These are phyloP conservation scores for Calameuta idolon DNA, from an alignment of 2,888 invertebrate species.

Conservation along the genomic window DNA sequence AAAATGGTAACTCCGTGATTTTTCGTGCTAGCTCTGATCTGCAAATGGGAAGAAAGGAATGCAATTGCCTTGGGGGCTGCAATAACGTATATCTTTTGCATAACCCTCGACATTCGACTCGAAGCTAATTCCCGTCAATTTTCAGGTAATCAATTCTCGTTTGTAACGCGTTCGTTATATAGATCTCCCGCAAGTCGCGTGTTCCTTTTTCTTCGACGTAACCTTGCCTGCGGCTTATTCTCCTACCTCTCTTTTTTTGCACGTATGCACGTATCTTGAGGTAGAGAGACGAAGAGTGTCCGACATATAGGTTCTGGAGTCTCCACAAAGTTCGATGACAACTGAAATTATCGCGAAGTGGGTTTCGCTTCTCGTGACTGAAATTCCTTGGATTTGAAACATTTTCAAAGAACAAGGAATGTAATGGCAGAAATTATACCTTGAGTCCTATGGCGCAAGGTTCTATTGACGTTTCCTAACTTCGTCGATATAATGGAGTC, in stretches of 20 bases:
- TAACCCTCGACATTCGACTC: not conserved
- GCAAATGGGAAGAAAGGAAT: not conserved
- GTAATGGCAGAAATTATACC: not conserved
- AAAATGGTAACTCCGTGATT: no score
- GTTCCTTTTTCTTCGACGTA: not conserved
- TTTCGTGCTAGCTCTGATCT: no score
- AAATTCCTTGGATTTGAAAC: not conserved
- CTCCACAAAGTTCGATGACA: not conserved
- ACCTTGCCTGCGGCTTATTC: not conserved
- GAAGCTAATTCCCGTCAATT: slow-evolving; percentile 26
- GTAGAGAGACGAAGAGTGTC: not conserved
- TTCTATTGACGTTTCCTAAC: not conserved
- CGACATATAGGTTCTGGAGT: not conserved
- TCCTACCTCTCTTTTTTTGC: not conserved
- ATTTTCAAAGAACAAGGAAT: not conserved
- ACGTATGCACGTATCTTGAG: not conserved
- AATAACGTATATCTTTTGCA: not conserved
- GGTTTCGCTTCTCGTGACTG: not conserved
- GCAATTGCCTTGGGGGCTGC: not conserved
- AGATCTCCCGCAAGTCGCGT: slow-evolving; percentile 23
- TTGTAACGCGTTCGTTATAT: slow-evolving; percentile 19
- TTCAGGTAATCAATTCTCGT: slow-evolving; percentile 29
- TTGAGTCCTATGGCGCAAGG: not conserved
- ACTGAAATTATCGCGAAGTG: not conserved
- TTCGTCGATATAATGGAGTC: not conserved